Evolutionary conservation across 2,888 invertebrate genomes (phyloP).

Genomic region (Limnephilus marmoratus): DNA sequence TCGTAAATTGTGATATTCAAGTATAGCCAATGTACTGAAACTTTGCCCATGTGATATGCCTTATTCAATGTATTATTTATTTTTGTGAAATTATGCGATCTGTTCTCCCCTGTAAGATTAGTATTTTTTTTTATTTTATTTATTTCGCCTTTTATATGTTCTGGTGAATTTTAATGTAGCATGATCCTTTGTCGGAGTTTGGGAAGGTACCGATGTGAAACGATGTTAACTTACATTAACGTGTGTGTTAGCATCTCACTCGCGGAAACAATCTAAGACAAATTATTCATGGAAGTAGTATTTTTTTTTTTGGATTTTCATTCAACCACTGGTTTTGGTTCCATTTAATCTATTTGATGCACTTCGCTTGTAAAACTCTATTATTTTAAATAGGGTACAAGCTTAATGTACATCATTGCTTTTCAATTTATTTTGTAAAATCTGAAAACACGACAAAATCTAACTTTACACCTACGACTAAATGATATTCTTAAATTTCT

Average conservation of each 20-base stretch:
- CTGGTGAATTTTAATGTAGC: slow-evolving; percentile 24
- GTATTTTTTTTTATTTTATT: background rate
- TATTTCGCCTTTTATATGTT: slow-evolving; percentile 26
- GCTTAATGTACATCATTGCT: background rate
- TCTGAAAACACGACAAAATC: background rate
- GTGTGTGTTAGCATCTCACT: background rate
- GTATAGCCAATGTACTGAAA: slow-evolving; percentile 24
- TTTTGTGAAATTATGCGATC: slow-evolving; percentile 57
- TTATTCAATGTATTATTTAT: slow-evolving; percentile 54
- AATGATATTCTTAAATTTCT: background rate
- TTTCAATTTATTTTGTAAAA: background rate
- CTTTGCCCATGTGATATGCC: slow-evolving; percentile 44
- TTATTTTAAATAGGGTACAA: background rate
- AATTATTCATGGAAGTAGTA: background rate
- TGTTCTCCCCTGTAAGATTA: slow-evolving; percentile 40
- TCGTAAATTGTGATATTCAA: slow-evolving; percentile 61
- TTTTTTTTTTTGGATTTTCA: background rate
- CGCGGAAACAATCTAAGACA: background rate
- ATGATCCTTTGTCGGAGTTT: slow-evolving; percentile 20
- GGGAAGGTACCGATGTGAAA: background rate
- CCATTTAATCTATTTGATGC: background rate
- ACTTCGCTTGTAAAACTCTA: background rate
- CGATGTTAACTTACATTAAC: background rate
- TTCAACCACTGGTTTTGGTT: background rate
- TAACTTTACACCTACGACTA: background rate